phyloP scores from a whole-genome alignment of 2,797 vertebrate species.

The Pelodytes ibericus region DNA sequence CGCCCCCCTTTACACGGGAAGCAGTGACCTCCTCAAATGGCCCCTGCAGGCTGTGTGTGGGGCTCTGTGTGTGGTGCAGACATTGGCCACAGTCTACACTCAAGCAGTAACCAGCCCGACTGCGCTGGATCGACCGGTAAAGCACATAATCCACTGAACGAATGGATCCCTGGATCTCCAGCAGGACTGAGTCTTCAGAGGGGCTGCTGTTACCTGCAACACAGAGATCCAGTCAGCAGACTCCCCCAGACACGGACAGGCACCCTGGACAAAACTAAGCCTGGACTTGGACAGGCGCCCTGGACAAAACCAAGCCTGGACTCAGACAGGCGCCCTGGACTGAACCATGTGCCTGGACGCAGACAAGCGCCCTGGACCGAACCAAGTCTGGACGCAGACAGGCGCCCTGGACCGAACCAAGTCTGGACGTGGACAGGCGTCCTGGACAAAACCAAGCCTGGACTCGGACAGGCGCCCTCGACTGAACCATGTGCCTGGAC shows the following conservation, averaged over 20 bases:
- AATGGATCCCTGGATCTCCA: constrained; percentile 82
- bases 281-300: too few relatives aligned
- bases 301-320: too few relatives aligned
- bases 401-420: too few relatives aligned
- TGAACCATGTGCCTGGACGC: too few relatives aligned
- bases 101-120: constrained; percentile 76
- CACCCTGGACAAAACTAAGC: too few relatives aligned
- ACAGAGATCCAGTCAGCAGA: constrained; percentile 79
- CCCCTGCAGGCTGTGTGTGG: constrained; percentile 68
- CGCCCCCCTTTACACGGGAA: constrained; percentile 80
- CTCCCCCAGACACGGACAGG: neutral
- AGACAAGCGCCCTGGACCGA: too few relatives aligned
- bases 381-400: too few relatives aligned
- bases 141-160: constrained; percentile 75
- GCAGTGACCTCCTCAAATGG: constrained; percentile 77
- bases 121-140: constrained; percentile 79
- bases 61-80: constrained; percentile 61
- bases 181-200: constrained; percentile 92
- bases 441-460: too few relatives aligned
- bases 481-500: too few relatives aligned
- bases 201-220: constrained; percentile 93
- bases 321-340: too few relatives aligned
- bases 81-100: constrained; percentile 73
- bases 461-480: too few relatives aligned
- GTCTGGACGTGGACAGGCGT: too few relatives aligned